Evolutionary conservation across 92 coral and sea anemone species (phyloP).

Genomic region (Metridium senile): DNA sequence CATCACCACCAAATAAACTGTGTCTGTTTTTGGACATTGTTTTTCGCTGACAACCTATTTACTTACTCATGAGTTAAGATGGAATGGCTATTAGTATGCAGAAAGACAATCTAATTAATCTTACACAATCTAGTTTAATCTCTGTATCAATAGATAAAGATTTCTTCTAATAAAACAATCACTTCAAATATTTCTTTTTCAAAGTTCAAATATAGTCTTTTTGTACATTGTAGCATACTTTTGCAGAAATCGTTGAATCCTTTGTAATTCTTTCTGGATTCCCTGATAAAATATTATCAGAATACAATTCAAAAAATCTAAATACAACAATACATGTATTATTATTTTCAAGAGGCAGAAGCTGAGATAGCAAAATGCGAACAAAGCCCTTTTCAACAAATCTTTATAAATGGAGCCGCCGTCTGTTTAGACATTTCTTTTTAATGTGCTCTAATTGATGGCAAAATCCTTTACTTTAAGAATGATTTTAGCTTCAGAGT

Average conservation of each 20-base stretch:
- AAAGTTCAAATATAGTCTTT: too few relatives aligned
- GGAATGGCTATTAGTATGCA: slow-evolving; percentile 20
- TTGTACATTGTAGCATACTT: too few relatives aligned
- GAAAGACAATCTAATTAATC: slow-evolving; percentile 29
- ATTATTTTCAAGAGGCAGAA: too few relatives aligned
- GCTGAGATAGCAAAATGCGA: background rate
- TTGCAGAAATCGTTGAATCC: too few relatives aligned
- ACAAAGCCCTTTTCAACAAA: background rate
- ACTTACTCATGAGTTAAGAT: slow-evolving; percentile 5
- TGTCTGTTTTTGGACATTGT: slow-evolving; percentile 25
- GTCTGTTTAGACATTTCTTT: background rate
- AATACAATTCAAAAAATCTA: too few relatives aligned
- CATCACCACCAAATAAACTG: slow-evolving; percentile 23
- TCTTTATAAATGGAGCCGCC: background rate
- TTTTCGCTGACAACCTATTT: slow-evolving; percentile 26
- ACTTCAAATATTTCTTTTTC: background rate
- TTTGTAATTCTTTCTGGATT: too few relatives aligned
- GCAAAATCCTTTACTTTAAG: background rate
- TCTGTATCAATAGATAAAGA: slow-evolving; percentile 20
- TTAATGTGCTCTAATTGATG: slow-evolving; percentile 7
- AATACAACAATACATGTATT: too few relatives aligned
- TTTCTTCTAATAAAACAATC: slow-evolving; percentile 15
- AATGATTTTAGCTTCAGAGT: background rate
- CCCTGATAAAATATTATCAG: too few relatives aligned
- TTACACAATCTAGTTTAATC: slow-evolving; percentile 25